Conservation (phyloP, 2,797 vertebrate genomes). For the Semotilus atromaculatus region DNA sequence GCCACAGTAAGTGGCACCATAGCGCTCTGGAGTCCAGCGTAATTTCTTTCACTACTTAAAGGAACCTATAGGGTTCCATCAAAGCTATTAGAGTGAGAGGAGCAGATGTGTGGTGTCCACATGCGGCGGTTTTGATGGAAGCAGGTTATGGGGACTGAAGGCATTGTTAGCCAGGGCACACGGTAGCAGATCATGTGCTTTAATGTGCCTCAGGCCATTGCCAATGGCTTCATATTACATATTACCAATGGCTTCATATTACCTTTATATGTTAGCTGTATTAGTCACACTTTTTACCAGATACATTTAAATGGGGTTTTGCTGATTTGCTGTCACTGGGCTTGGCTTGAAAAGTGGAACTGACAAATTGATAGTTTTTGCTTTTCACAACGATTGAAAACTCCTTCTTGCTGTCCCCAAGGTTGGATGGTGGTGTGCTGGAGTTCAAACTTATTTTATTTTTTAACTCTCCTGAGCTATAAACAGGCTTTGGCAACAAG, state of each 20-base stretch:
- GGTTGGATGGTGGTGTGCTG: not conserved
- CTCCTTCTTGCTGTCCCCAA: not conserved
- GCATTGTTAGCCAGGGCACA: constrained; percentile 47
- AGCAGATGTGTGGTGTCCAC: constrained; percentile 31
- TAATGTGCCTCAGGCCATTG: constrained; percentile 53
- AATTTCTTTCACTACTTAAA: constrained; percentile 31
- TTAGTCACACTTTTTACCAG: constrained; percentile 55
- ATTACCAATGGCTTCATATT: constrained; percentile 56
- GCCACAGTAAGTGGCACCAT: constrained; percentile 3
- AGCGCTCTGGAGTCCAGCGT: not conserved
- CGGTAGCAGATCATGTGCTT: constrained; percentile 58
- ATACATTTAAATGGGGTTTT: constrained; percentile 55
- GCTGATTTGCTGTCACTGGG: constrained; percentile 44
- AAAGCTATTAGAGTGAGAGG: constrained; percentile 33
- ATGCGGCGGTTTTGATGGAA: constrained; percentile 21
- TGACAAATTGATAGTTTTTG: constrained; percentile 58
- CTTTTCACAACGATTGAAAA: constrained; percentile 10
- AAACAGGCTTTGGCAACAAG: too few relatives aligned
- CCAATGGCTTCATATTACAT: constrained; percentile 56
- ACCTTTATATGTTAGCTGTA: constrained; percentile 58
- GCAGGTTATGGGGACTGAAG: constrained; percentile 48
- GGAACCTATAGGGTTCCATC: constrained; percentile 42
- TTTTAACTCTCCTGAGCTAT: not conserved
- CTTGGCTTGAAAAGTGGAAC: constrained; percentile 30
- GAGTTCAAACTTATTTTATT: not conserved